Percentiles rank a stretch among this genome's conserved stretches.
These are phyloP conservation scores for Trachymyrmex septentrionalis DNA, from an alignment of 1,140 invertebrate species.

Conservation along the genomic window DNA sequence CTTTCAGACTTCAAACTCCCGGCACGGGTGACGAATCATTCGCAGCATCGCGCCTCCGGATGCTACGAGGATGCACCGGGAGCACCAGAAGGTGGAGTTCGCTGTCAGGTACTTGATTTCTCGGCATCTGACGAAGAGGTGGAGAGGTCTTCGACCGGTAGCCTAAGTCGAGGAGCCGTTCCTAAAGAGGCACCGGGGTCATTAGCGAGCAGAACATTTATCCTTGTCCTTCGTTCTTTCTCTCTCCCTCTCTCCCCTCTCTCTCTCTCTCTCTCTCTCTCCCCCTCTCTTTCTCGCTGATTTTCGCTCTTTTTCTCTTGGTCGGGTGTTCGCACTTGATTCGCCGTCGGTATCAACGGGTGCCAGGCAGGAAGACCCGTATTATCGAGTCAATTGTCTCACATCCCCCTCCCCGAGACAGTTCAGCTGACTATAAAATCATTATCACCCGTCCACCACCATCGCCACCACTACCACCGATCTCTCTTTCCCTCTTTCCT, in stretches of 20 bases:
- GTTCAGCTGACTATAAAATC: conserved; percentile 86
- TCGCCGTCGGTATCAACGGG: conserved; percentile 85
- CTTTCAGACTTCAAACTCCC: background rate
- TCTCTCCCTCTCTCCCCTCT: conserved; percentile 44
- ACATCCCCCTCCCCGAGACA: conserved; percentile 79
- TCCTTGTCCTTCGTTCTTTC: conserved; percentile 79
- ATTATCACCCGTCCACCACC: conserved; percentile 83
- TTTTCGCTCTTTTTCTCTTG: conserved; percentile 69
- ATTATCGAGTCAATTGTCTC: conserved; percentile 86
- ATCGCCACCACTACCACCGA: conserved; percentile 72
- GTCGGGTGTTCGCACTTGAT: conserved; percentile 83
- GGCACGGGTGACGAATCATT: conserved; percentile 52
- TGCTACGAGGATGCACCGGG: conserved; percentile 65
- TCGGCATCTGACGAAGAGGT: conserved; percentile 67
- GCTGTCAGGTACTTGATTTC: conserved; percentile 75
- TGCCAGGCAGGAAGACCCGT: conserved; percentile 86
- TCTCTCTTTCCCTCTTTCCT: conserved; percentile 55
- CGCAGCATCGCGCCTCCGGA: conserved; percentile 50
- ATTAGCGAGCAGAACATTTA: conserved; percentile 83
- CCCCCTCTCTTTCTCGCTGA: conserved; percentile 41
- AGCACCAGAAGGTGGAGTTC: conserved; percentile 75
- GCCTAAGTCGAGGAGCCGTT: conserved; percentile 76
- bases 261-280: conserved; percentile 23
- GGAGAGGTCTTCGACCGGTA: conserved; percentile 77
- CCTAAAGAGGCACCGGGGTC: conserved; percentile 79